Base-by-base conservation (phyloP, 1,140 invertebrate species). In the Camponotus vicinus region DNA sequence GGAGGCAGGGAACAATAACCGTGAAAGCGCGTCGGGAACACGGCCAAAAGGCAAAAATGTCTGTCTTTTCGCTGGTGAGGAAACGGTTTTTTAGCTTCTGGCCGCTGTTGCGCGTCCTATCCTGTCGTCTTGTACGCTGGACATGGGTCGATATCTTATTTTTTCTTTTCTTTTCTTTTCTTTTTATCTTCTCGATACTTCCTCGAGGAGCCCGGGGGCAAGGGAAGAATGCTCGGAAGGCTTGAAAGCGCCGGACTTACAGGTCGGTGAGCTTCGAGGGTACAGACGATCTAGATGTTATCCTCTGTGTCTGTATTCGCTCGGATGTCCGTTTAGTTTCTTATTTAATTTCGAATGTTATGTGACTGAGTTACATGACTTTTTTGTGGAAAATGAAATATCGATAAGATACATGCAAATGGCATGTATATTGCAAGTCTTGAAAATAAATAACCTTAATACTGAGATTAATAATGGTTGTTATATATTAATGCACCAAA, bases 21-120 rank as follows among this genome's bases (percentile, higher is more conserved):
- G 83, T 88, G 89, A 90, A 90, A 90, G 89, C 86, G 77, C 63
- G 70, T 84, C 78, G 86, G 89, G 89, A 90, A 90, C 89, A 88
- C 67, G 83, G 89, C 89, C 89, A 90, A 90, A 86, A 90, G 89
- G 89, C 86, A 90, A 86, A 90, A 90, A 90, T 90, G 83, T 90
- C 89, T 76, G 83, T 52, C 73, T 73, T 49, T 66, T 57, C 49
- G 57, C 45, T 9, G 55, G 63, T 55, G 76, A 87, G 86, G 76
- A 89, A 88, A 40, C 79, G 73, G 76, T 80, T 87, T 79, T 69
- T 79, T 45, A 73, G 83, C 49, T 69, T 63, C 70, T 66, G 9
- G 79, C 42, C 40, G 79, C 87, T 82, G 83, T 85, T 88, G 76
- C 88, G 49, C 86, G 59, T 57, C 21, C 80, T 34, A 42, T 67